A percentile compares a stretch with the other conserved stretches of the same genome.
Conservation (phyloP, 2,797 vertebrate species). For the Pachyuromys duprasi region DNA sequence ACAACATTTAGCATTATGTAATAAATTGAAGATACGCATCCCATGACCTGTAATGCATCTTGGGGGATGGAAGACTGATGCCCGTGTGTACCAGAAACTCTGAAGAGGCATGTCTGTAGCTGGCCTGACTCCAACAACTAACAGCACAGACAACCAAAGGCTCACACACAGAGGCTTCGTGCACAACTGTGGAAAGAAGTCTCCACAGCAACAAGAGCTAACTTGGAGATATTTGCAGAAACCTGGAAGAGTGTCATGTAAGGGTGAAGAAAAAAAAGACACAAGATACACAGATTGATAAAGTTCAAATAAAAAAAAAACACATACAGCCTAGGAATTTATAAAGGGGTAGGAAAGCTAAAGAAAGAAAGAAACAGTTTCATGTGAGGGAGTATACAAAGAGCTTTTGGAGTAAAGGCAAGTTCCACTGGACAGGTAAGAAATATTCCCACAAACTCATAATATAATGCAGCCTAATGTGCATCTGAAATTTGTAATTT, state of each 20-base stretch:
- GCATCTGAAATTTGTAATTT: not conserved
- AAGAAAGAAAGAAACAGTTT: slow-evolving; percentile 21
- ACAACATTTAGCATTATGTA: not conserved
- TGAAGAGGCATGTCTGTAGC: not conserved
- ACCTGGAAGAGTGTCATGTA: not conserved
- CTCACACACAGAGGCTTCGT: not conserved
- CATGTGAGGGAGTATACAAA: not conserved
- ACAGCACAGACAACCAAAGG: not conserved
- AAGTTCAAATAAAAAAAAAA: not conserved
- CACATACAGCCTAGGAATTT: not conserved
- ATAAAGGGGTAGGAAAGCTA: slow-evolving; percentile 29
- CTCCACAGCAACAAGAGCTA: slow-evolving; percentile 40
- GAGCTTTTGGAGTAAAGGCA: not conserved
- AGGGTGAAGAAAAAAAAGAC: not conserved
- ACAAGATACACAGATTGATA: slow-evolving; percentile 13
- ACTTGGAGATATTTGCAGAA: slow-evolving; percentile 4
- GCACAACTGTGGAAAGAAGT: not conserved
- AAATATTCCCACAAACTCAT: not conserved
- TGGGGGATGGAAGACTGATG: not conserved
- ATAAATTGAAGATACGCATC: slow-evolving; percentile 13
- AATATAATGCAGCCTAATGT: not conserved
- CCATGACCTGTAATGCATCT: not conserved
- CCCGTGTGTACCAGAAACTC: not conserved
- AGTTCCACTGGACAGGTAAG: not conserved
- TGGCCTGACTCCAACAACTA: not conserved